Evolutionary conservation across 2,797 vertebrate species (phyloP), one percentile per base, ranked within the genome.

Genomic region (Amphiprion clarkii): DNA sequence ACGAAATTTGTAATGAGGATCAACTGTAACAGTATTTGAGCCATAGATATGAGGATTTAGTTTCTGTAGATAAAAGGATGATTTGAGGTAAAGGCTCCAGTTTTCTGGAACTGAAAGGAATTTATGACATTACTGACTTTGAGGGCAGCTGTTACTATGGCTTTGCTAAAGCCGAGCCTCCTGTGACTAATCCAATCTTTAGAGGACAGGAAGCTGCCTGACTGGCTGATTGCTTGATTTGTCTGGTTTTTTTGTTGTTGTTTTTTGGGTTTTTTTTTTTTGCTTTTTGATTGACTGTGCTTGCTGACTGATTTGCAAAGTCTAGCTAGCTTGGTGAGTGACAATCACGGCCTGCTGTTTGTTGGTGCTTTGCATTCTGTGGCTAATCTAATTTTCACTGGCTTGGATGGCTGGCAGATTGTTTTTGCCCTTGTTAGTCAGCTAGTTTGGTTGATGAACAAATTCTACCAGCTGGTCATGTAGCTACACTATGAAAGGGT

Each of bases 151-250:
- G 65, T 55, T 65, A 36, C 49, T n/a, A 49, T 53, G 67, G 62
- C 49, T 68, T 73, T 23, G 27, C 58, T 61, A 54, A 70, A 53
- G 29, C 63, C 25, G 48, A 76, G 61, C 51, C 39, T 79, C 55
- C 60, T 74, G 54, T 82, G 72, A 74, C 74, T 78, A 80, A 81
- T 87, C 72, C 70, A 64, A 56, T 77, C 54, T 68, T 58, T 75
- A 61, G 59, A 69, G 56, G 49, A 79, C 33, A 58, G 53, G 29
- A 48, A 61, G 52, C 74, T 82, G 44, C 69, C 44, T 39, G 67
- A 39, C 54, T 58, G 19, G 3, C 67, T 78, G 71, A 77, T 39
- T 73, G 58, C 67, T 73, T 77, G 70, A 23, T 77, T 62, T 71
- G 67, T 75, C 65, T 55, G 36, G 36, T 58, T 27, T 51, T 66